Evolutionary conservation across 2,888 invertebrate genomes (phyloP).

Genomic region (Leptopilina syphax): DNA sequence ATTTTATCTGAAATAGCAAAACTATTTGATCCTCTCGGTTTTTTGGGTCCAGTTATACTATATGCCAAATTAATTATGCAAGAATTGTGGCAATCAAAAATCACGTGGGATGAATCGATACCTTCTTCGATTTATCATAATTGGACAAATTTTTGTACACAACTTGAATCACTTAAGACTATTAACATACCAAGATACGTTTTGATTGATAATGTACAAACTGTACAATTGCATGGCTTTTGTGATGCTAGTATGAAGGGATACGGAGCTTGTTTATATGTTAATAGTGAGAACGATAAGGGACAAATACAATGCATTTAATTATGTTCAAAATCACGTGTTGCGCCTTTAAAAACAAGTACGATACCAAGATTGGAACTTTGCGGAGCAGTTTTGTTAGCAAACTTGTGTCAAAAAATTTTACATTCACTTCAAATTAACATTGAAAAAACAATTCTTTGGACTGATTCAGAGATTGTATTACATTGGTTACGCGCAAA

Average conservation of each 20-base stretch:
- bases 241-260: slow-evolving; percentile 18
- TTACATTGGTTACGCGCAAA: slow-evolving; percentile 55
- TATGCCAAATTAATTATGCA: slow-evolving; percentile 52
- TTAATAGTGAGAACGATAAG: neutral
- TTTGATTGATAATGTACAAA: neutral
- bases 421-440: neutral
- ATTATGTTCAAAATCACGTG: slow-evolving; percentile 39
- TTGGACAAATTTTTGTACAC: slow-evolving; percentile 45
- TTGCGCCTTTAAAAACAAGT: slow-evolving; percentile 34
- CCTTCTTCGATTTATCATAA: slow-evolving; percentile 30
- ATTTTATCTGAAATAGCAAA: slow-evolving; percentile 57
- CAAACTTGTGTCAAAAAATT: slow-evolving; percentile 30
- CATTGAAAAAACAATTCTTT: slow-evolving; percentile 40
- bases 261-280: neutral
- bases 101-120: slow-evolving; percentile 55
- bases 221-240: slow-evolving; percentile 51
- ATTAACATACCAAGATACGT: slow-evolving; percentile 47
- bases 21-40: slow-evolving; percentile 58
- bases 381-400: slow-evolving; percentile 39
- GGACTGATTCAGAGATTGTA: slow-evolving; percentile 58
- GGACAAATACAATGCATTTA: neutral
- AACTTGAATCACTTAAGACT: slow-evolving; percentile 48
- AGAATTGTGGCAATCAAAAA: slow-evolving; percentile 46
- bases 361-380: slow-evolving; percentile 45
- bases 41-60: slow-evolving; percentile 51